phyloP scores from a whole-genome alignment of 2,888 invertebrate genomes.

The Empis stercorea region DNA sequence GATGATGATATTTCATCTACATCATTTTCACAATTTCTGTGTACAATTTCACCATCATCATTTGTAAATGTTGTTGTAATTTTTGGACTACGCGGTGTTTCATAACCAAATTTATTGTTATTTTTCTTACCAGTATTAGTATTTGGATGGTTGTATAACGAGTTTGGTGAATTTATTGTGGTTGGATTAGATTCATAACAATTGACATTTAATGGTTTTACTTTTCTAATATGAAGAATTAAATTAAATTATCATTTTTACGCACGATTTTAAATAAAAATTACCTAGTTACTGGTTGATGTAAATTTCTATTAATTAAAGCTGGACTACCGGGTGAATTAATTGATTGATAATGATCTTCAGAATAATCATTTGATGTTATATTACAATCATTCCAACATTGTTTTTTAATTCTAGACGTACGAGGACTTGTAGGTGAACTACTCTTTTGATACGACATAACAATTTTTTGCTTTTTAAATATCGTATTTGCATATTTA shows the following conservation, averaged over 20 bases:
- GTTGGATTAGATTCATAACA: conserved; percentile 1
- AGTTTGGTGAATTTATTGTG: conserved; percentile 4
- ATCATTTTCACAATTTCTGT: background rate
- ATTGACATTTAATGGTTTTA: conserved; percentile 2
- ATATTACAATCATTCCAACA: conserved; percentile 17
- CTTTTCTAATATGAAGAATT: background rate
- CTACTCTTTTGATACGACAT: conserved; percentile 16
- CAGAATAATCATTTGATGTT: conserved; percentile 13
- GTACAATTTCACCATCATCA: conserved; percentile 17
- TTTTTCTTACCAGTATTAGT: conserved; percentile 9
- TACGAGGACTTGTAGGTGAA: conserved; percentile 19
- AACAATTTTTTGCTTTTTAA: no score
- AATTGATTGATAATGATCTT: conserved; percentile 8
- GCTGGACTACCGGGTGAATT: conserved; percentile 4
- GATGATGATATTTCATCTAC: conserved; percentile 18
- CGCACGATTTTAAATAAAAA: background rate
- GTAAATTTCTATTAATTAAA: conserved; percentile 2
- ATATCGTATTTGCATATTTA: no score
- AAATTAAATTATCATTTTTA: background rate
- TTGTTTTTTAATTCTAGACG: conserved; percentile 20
- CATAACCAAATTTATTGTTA: conserved; percentile 22
- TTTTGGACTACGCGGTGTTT: conserved; percentile 32
- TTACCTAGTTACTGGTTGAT: conserved; percentile 25
- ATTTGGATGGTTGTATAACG: conserved; percentile 15
- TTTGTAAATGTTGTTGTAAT: conserved; percentile 35